Base-by-base conservation (phyloP, 2,113 vertebrate species). In the Eonycteris spelaea region DNA sequence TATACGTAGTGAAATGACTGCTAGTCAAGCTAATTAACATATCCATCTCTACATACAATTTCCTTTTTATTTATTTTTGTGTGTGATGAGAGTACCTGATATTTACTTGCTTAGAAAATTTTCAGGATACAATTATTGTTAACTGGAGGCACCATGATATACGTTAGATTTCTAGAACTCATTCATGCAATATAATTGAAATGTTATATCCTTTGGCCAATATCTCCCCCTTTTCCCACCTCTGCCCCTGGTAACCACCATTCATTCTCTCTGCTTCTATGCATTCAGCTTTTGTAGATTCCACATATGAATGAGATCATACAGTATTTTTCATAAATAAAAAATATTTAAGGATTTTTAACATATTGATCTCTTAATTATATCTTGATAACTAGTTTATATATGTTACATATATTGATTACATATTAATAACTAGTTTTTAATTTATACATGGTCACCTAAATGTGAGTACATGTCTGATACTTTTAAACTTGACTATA, bases 381-480 rank as follows among this genome's bases (percentile, higher is more conserved):
- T 51, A 38, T 86, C 84, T 61, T 79, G 7, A 74, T 74, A 84
- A 75, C 30, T 87, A 53, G 43, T 84, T 68, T 77, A 48, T 48
- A 48, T 48, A 48, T 13, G 14, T 48, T 48, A 48, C 48, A 48
- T 14, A 48, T 48, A 14, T 48, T 48, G 48, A 48, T 43, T 94
- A 35, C 48, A 38, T 90, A 87, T 68, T 74, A 6, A 74, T 74
- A 84, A 75, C 30, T 87, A 53, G 35, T 84, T 68, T 77, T 80
- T 68, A 88, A 94, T 38, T 74, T 95, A 75, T 2, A 21, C 74
- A 13, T 83, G 92, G 18, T 86, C 13, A 80, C 51, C 53, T 73
- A 88, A 88, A 63, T 80, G n/a, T 95, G 51, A 92, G 86, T 85
- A 30, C 71, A 92, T 89, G 67, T 21, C 22, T 94, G 53, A 86